Base-by-base conservation (phyloP, 2,888 invertebrate genomes). In the Cryptus armator region DNA sequence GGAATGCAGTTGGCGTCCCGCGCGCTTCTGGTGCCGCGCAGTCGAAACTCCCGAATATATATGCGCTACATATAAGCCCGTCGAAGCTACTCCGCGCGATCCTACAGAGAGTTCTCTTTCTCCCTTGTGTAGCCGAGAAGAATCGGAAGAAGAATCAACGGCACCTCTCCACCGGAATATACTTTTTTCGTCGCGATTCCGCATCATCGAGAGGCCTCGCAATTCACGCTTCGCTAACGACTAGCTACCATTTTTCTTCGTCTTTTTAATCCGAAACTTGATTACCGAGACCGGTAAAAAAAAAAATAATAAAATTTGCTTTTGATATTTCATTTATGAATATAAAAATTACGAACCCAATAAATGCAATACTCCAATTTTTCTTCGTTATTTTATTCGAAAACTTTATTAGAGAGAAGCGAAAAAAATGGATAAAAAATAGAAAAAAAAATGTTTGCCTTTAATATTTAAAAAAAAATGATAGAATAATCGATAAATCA, bases 1-100 rank as follows among this genome's bases (percentile, higher is more conserved):
- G 85, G 85, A 85, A 85, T 85, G 81, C 85, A 70, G 81, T 79
- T 48, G 74, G 67, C 76, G 67, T 67, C 67, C 76, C 64, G 51
- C 32, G 37, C 48, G 53, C 43, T 44, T 71, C 76, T 68, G 19
- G 51, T 72, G 74, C 12, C 32, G 44, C 53, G 32, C 56, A n/a
- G 14, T 48, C 24, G 51, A 46, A 29, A 53, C 16, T 70, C 70
- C 51, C 56, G 51, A 51, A 53, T 72, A 37, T 46, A 67, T 24
- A 71, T 56, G 5, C 48, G 32, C 43, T 44, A 43, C 48, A 77
- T 12, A 14, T 43, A 53, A 24, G 24, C 19, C 24, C 19, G 46
- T 3, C 46, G 53, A 48, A 14, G 37, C 37, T 76, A 66, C 66
- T 66, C 5, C 76, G 29, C 76, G 29, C 62, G 29, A 76, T 48